Conservation (phyloP, 2,888 invertebrate genomes). For the Acleris sparsana region DNA sequence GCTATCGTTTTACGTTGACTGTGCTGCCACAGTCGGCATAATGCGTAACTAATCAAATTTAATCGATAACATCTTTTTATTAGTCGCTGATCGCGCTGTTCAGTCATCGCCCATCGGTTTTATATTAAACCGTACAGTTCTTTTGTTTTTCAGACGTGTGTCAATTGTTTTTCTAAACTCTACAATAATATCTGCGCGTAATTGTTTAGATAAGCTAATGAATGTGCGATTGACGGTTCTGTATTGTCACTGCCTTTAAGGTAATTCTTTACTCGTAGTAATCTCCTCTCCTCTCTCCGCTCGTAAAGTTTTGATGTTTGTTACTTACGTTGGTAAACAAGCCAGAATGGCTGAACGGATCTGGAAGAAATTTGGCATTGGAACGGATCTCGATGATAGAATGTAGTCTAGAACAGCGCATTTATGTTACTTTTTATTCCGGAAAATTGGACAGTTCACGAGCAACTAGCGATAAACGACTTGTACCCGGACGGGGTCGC, state of each 20-base stretch:
- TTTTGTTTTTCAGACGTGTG: background rate
- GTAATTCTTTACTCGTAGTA: background rate
- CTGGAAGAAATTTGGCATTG: no score
- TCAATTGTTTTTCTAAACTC: constrained; percentile 9
- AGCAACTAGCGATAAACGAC: no score
- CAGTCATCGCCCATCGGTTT: constrained; percentile 23
- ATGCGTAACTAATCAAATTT: constrained; percentile 36
- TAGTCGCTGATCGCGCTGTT: constrained; percentile 1
- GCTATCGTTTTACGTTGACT: constrained; percentile 27
- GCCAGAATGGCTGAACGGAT: no score
- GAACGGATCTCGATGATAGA: no score
- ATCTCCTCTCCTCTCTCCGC: no score
- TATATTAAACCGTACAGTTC: constrained; percentile 6
- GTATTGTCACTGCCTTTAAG: background rate
- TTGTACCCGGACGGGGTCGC: no score
- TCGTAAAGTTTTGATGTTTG: no score
- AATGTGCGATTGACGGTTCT: constrained; percentile 1
- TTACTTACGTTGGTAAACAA: no score
- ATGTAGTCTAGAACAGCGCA: no score
- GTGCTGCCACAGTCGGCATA: constrained; percentile 36
- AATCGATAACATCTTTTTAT: constrained; percentile 37
- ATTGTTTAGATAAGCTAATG: constrained; percentile 3
- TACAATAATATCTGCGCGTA: background rate
- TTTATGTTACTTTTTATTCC: no score
- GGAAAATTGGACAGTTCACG: no score